Evolutionary conservation across 1,140 invertebrate genomes (phyloP).

Genomic region (Procambarus clarkii): DNA sequence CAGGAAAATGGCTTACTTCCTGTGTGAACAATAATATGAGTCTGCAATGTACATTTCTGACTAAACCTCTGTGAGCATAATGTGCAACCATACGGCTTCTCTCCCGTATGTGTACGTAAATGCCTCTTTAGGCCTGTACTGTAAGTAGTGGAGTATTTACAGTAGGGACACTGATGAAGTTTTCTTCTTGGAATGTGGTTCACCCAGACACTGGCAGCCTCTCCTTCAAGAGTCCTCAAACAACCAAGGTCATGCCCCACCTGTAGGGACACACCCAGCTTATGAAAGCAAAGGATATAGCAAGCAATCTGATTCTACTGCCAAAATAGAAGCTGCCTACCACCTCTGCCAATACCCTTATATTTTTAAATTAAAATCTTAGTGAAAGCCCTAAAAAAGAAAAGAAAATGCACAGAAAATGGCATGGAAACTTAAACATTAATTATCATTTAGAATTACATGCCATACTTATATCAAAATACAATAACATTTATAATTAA

Average conservation of each 20-base stretch:
- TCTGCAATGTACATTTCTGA: conserved; percentile 32
- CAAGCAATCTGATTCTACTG: neutral
- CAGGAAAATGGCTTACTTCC: conserved; percentile 14
- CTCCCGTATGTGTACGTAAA: conserved; percentile 27
- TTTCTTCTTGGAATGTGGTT: conserved; percentile 12
- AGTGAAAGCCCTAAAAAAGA: too few species aligned
- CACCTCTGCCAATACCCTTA: too few species aligned
- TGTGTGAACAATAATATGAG: conserved; percentile 58
- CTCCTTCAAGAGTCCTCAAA: conserved; percentile 16
- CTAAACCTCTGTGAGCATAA: conserved; percentile 55
- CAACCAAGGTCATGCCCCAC: conserved; percentile 30
- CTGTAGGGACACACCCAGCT: conserved; percentile 16
- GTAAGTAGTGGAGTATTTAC: conserved; percentile 34
- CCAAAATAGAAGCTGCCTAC: too few species aligned
- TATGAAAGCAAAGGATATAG: neutral
- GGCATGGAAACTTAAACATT: too few species aligned
- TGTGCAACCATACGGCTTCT: conserved; percentile 35
- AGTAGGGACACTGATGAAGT: conserved; percentile 34
- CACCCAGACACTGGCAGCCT: neutral
- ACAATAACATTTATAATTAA: too few species aligned
- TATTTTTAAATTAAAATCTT: too few species aligned
- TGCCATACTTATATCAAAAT: too few species aligned
- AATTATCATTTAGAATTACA: too few species aligned
- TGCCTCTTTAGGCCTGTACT: conserved; percentile 30
- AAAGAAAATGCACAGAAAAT: too few species aligned